These are phyloP conservation scores for Octonoba sinensis DNA, from an alignment of 2,888 invertebrate species.

Conservation along the genomic window DNA sequence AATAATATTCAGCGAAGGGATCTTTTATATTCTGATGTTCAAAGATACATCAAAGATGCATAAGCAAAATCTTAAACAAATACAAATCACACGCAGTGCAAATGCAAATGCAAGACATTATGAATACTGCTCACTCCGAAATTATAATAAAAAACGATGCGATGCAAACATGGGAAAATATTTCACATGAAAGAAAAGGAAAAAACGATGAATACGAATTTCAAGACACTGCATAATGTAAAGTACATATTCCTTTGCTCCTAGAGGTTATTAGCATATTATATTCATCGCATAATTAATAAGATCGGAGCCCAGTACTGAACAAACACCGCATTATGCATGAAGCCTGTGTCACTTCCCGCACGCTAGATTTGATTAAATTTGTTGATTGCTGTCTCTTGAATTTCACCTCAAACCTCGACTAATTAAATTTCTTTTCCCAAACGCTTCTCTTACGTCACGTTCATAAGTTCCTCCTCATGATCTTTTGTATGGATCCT, in stretches of 20 bases:
- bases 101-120: too few species aligned
- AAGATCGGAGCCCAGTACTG: conserved; percentile 35
- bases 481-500: too few species aligned
- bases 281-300: conserved; percentile 59
- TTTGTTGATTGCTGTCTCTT: conserved; percentile 57
- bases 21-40: too few species aligned
- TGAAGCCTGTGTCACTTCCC: conserved; percentile 36
- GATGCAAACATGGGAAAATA: background rate
- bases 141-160: too few species aligned
- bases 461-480: conserved; percentile 3
- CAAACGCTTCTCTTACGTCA: conserved; percentile 6
- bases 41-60: too few species aligned
- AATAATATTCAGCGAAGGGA: too few species aligned
- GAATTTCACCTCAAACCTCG: conserved; percentile 29
- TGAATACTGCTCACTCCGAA: too few species aligned
- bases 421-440: conserved; percentile 45
- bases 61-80: too few species aligned
- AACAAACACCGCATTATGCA: conserved; percentile 55
- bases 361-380: conserved; percentile 43
- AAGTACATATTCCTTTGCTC: conserved; percentile 32
- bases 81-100: too few species aligned
- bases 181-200: conserved; percentile 14
- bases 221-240: too few species aligned
- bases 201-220: background rate
- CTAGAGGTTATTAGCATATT: conserved; percentile 54